Percentiles rank a stretch among this genome's conserved stretches.
These are phyloP conservation scores for Sinodicranocentrus sp. DNA, from an alignment of 2,888 invertebrate genomes.

Conservation along the genomic window DNA sequence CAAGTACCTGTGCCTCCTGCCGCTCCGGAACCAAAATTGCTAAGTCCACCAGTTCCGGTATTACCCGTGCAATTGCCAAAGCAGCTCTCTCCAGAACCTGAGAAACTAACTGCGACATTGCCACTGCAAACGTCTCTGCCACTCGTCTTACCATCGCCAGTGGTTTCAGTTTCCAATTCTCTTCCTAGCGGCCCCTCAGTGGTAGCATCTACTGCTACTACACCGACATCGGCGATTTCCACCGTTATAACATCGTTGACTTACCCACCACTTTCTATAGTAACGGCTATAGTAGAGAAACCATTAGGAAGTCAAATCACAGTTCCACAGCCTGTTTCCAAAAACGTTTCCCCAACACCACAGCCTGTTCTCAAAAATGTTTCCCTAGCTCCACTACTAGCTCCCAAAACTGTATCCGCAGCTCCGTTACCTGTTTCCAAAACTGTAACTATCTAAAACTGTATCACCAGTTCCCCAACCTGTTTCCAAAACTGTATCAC, in stretches of 20 bases:
- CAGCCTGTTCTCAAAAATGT: no score
- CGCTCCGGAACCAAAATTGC: not conserved
- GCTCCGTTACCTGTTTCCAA: not conserved
- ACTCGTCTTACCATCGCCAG: slow-evolving; percentile 79
- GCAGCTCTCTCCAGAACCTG: not conserved
- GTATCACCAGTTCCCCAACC: slow-evolving; percentile 14
- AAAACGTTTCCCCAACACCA: no score
- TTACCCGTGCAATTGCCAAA: not conserved
- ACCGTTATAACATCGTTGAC: not conserved
- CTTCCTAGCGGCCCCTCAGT: no score
- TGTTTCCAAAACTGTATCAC: slow-evolving; percentile 3
- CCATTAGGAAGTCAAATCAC: no score
- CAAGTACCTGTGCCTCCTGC: not conserved
- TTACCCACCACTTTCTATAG: slow-evolving; percentile 26
- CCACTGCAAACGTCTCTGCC: slow-evolving; percentile 37
- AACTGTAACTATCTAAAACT: no score
- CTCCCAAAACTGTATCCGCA: no score
- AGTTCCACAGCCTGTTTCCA: no score
- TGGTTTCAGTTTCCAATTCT: not conserved
- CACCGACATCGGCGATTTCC: not conserved
- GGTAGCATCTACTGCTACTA: no score
- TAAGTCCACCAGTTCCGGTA: slow-evolving; percentile 12
- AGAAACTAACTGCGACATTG: not conserved
- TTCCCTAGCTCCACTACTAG: no score
- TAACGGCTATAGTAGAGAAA: slow-evolving; percentile 17